phyloP scores from a whole-genome alignment of 92 coral and sea anemone genomes.

The Heteractis magnifica region DNA sequence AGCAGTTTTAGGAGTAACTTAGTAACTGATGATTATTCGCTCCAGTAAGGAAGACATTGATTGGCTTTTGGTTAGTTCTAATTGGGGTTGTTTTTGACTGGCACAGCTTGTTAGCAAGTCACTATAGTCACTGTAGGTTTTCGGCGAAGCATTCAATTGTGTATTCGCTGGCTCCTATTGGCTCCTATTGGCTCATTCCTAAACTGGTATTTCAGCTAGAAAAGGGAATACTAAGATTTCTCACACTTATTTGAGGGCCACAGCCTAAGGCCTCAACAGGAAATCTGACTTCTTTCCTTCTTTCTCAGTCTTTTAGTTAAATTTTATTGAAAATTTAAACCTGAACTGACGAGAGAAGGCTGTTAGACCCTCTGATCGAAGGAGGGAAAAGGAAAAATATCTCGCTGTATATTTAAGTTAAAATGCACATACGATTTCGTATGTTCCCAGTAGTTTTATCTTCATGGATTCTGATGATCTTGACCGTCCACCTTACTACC shows the following conservation, averaged over 20 bases:
- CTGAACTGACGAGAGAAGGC: neutral
- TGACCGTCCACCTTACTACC: conserved; percentile 33
- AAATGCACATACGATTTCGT: conserved; percentile 15
- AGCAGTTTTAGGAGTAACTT: conserved; percentile 23
- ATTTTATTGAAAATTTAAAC: neutral
- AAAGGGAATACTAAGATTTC: conserved; percentile 11
- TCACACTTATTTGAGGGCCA: conserved; percentile 40
- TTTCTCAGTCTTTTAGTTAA: neutral
- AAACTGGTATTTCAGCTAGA: conserved; percentile 7
- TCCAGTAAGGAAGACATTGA: conserved; percentile 13
- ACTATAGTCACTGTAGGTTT: conserved; percentile 31
- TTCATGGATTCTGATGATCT: conserved; percentile 39
- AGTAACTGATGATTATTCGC: conserved; percentile 23
- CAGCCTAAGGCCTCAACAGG: conserved; percentile 12
- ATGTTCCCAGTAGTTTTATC: conserved; percentile 20
- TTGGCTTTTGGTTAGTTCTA: conserved; percentile 20
- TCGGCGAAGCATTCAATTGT: conserved; percentile 24
- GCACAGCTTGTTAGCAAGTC: neutral
- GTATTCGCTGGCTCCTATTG: conserved; percentile 5
- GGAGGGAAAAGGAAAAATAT: neutral
- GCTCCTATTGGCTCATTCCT: conserved; percentile 35
- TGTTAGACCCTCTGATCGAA: neutral
- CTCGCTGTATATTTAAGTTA: neutral
- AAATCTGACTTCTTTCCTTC: neutral
- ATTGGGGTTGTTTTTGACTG: conserved; percentile 27